Evolutionary conservation across 2,797 vertebrate genomes (phyloP), one percentile per base, ranked within the genome.

Genomic region (Pangasius djambal): DNA sequence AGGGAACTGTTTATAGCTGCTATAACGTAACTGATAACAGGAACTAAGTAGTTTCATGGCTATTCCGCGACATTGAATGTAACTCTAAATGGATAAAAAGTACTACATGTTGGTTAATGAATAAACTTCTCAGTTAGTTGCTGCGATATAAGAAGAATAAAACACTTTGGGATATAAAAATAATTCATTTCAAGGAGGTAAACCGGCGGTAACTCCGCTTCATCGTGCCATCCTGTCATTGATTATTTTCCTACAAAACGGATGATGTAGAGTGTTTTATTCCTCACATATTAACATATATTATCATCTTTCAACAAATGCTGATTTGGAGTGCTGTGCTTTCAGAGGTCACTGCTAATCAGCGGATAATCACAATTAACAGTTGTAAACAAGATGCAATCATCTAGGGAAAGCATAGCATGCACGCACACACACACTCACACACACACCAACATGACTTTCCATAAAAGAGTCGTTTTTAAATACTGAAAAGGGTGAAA

Each of bases 321-420:
- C 3, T 83, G 48, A 83, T 90, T 74, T 84, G 48, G 48, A 77
- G 37, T 34, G 1, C 12, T 77, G 50, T 37, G 61, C 69, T 84
- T 63, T 69, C 50, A 78, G 31, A 59, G 86, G 81, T 72, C 88
- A 90, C n/a, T 79, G 67, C 61, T 84, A 44, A 82, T 82, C 57
- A 82, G 79, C 28, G 79, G 57, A 52, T 85, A 69, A 83, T 86
- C 55, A 81, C 81, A 75, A 44, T 55, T 50, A 88, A 83, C 40
- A 48, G 69, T 59, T 61, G 79, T 82, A 61, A 82, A 82, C 79
- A 82, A 61, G 79, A 59, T 40, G 18, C 22, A 28, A 57, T 61
- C 22, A 61, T 82, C 34, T 61, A 61, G 34, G n/a, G 77, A 79
- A 57, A 57, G n/a, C 52, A 15, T 34, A 8, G 28, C 13, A 44